A percentile compares a stretch with the other conserved stretches of the same genome.
Evolutionary conservation across 2,113 vertebrate species (phyloP).

Genomic region (Benthochromis sp.): DNA sequence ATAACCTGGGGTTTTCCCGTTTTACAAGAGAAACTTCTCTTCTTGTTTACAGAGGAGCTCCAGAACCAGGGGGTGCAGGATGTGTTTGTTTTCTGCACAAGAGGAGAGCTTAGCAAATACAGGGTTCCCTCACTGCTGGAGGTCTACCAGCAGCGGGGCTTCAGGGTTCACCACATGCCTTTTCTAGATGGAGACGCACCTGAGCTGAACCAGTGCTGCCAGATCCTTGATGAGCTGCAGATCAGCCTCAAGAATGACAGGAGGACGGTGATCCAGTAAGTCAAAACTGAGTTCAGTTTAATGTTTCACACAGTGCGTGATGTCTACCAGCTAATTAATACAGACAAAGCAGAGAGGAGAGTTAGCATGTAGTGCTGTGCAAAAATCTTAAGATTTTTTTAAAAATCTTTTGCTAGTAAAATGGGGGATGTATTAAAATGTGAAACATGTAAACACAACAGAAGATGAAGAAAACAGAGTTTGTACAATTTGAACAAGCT

Average conservation of each 20-base stretch:
- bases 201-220: constrained; percentile 75
- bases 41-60: constrained; percentile 74
- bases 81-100: constrained; percentile 86
- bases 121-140: constrained; percentile 82
- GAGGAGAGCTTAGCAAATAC: constrained; percentile 82
- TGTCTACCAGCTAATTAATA: neutral
- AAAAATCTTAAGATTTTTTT: neutral
- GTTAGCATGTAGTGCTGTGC: neutral
- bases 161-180: constrained; percentile 79
- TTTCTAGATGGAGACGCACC: constrained; percentile 78
- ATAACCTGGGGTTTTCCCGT: neutral
- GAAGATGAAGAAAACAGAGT: neutral
- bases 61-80: constrained; percentile 79
- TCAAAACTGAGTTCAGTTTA: neutral
- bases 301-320: neutral
- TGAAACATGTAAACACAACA: neutral
- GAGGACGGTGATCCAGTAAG: constrained; percentile 85
- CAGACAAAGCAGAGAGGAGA: neutral
- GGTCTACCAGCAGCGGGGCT: constrained; percentile 69
- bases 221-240: constrained; percentile 77
- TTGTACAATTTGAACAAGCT: neutral
- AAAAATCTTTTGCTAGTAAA: accelerated
- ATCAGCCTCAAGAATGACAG: constrained; percentile 72
- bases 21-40: neutral
- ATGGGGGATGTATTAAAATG: neutral